These are phyloP conservation scores for Oreochromis spilurus DNA, from an alignment of 2,113 vertebrate genomes.

Conservation along the genomic window DNA sequence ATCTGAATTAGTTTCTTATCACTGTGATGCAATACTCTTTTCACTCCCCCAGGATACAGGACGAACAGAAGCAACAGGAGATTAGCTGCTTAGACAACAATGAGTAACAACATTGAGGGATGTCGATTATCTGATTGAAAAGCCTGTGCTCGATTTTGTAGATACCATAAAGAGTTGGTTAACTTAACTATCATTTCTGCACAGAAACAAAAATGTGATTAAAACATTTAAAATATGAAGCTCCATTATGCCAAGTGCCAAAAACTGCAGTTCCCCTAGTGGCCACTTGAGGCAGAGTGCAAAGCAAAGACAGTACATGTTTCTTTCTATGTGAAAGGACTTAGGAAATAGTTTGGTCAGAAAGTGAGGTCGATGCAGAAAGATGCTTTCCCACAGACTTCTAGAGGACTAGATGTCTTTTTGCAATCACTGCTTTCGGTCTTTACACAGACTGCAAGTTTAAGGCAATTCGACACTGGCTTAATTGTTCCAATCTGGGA, in stretches of 20 bases:
- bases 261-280: not conserved
- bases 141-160: not conserved
- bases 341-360: not conserved
- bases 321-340: not conserved
- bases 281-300: not conserved
- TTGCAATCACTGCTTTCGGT: accelerated
- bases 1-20: slow-evolving; percentile 25
- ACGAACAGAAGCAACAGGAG: not conserved
- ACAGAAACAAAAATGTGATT: not conserved
- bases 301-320: not conserved
- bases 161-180: not conserved
- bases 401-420: not conserved
- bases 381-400: not conserved
- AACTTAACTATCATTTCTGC: not conserved
- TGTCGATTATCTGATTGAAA: slow-evolving; percentile 6
- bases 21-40: not conserved
- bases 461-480: not conserved
- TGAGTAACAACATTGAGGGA: not conserved
- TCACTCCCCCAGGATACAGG: not conserved
- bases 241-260: not conserved
- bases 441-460: not conserved
- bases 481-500: not conserved
- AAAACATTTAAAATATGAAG: not conserved
- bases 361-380: not conserved
- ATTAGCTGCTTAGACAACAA: not conserved